phyloP scores from a whole-genome alignment of 2,888 invertebrate genomes.

The Tetranychus piercei region DNA sequence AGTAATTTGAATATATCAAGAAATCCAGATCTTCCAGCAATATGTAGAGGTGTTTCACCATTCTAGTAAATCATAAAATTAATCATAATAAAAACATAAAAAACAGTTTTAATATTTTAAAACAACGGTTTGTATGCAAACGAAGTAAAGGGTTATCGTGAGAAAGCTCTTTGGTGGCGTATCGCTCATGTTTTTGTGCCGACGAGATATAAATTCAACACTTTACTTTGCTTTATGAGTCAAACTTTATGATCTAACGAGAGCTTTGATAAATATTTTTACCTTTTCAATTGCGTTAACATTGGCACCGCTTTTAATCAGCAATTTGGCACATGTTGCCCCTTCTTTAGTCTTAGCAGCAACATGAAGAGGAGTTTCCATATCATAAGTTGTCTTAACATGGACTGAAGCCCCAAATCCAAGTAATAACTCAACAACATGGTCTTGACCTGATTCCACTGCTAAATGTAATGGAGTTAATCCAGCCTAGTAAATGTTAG shows the following conservation, averaged over 20 bases:
- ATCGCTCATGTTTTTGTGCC: not conserved
- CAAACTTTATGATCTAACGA: not conserved
- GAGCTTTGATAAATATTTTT: not conserved
- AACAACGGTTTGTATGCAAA: no score
- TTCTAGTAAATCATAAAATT: slow-evolving; percentile 34
- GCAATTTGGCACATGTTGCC: slow-evolving; percentile 83
- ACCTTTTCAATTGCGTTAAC: slow-evolving; percentile 82
- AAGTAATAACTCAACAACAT: slow-evolving; percentile 79
- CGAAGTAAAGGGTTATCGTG: no score
- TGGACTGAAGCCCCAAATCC: slow-evolving; percentile 96
- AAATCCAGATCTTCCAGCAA: slow-evolving; percentile 81
- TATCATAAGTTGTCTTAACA: slow-evolving; percentile 50
- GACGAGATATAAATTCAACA: no score
- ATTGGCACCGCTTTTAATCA: slow-evolving; percentile 89
- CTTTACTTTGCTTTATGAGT: not conserved
- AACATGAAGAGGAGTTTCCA: slow-evolving; percentile 89
- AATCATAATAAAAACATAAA: not conserved
- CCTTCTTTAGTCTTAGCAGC: slow-evolving; percentile 82
- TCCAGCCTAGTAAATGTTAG: slow-evolving; percentile 50
- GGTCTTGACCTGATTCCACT: slow-evolving; percentile 78
- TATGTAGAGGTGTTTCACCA: slow-evolving; percentile 90
- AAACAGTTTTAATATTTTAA: not conserved
- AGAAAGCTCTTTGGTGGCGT: no score
- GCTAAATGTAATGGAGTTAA: slow-evolving; percentile 95
- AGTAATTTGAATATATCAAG: slow-evolving; percentile 63